Evolutionary conservation across 2,888 invertebrate species (phyloP).

Genomic region (Coremacera marginata): DNA sequence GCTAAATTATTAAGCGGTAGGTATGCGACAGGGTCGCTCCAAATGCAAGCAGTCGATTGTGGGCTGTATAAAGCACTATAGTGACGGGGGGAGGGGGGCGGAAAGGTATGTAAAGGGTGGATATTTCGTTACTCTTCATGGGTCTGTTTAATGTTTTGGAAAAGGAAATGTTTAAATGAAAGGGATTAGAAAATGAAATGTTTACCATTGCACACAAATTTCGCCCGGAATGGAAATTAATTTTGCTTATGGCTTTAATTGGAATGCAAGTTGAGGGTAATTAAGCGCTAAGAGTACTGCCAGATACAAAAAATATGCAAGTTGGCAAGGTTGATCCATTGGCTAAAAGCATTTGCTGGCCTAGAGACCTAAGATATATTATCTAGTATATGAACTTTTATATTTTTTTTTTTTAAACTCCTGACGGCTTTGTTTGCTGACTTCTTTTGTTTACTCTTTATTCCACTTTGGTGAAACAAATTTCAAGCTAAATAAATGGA

Average conservation of each 20-base stretch:
- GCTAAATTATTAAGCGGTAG: slow-evolving; percentile 65
- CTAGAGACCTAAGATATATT: too few relatives aligned
- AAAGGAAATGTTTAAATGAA: slow-evolving; percentile 51
- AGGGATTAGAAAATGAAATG: slow-evolving; percentile 41
- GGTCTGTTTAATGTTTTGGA: slow-evolving; percentile 59
- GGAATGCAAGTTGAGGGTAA: slow-evolving; percentile 21
- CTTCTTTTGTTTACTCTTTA: too few relatives aligned
- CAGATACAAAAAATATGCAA: too few relatives aligned
- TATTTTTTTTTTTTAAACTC: too few relatives aligned
- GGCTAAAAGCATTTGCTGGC: too few relatives aligned
- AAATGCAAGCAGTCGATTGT: slow-evolving; percentile 5
- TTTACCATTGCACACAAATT: slow-evolving; percentile 19
- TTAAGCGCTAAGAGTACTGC: neutral
- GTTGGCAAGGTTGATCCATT: too few relatives aligned
- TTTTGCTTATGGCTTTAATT: slow-evolving; percentile 36
- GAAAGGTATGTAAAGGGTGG: slow-evolving; percentile 37
- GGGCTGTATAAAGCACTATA: neutral
- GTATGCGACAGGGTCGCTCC: slow-evolving; percentile 45
- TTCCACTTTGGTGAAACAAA: too few relatives aligned
- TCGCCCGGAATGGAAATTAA: slow-evolving; percentile 18
- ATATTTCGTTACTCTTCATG: slow-evolving; percentile 35
- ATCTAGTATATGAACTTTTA: too few relatives aligned
- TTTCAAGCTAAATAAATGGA: too few relatives aligned
- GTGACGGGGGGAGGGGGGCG: neutral
- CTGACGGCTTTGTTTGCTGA: too few relatives aligned